Percentiles rank a stretch among this genome's conserved stretches.
These are phyloP conservation scores for Ataeniobius toweri DNA, from an alignment of 2,797 vertebrate genomes.

Conservation along the genomic window DNA sequence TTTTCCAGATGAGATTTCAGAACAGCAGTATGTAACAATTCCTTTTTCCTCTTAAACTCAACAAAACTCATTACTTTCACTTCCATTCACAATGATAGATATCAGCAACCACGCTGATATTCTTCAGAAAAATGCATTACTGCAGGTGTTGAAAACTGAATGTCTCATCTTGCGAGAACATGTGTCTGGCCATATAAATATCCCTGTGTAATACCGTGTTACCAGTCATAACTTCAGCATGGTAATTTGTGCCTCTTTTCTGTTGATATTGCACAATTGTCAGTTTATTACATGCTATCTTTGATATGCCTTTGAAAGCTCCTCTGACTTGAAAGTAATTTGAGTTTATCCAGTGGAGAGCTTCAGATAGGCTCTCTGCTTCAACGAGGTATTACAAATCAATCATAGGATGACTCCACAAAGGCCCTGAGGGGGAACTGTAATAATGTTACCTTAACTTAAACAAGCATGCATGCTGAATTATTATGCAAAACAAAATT, in stretches of 20 bases:
- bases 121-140: slow-evolving; percentile 14
- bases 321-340: slow-evolving; percentile 37
- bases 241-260: slow-evolving; percentile 31
- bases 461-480: slow-evolving; percentile 35
- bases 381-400: slow-evolving; percentile 69
- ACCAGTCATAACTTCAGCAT: slow-evolving; percentile 12
- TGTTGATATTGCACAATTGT: slow-evolving; percentile 45
- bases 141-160: slow-evolving; percentile 7
- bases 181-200: background rate
- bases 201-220: slow-evolving; percentile 11
- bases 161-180: background rate
- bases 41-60: background rate
- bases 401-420: slow-evolving; percentile 57
- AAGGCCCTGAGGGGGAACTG: slow-evolving; percentile 44
- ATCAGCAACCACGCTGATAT: background rate
- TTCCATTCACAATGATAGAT: background rate
- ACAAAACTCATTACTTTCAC: slow-evolving; percentile 9
- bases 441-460: slow-evolving; percentile 25
- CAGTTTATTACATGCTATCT: slow-evolving; percentile 51
- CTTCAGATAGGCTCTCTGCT: slow-evolving; percentile 61
- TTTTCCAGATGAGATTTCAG: background rate
- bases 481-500: slow-evolving; percentile 16
- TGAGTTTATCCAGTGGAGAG: slow-evolving; percentile 55
- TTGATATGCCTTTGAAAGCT: slow-evolving; percentile 52
- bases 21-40: background rate